Evolutionary conservation across 37 sponge, comb jelly and placozoan genomes (phyloP).

Genomic region (Petrosia ficiformis): DNA sequence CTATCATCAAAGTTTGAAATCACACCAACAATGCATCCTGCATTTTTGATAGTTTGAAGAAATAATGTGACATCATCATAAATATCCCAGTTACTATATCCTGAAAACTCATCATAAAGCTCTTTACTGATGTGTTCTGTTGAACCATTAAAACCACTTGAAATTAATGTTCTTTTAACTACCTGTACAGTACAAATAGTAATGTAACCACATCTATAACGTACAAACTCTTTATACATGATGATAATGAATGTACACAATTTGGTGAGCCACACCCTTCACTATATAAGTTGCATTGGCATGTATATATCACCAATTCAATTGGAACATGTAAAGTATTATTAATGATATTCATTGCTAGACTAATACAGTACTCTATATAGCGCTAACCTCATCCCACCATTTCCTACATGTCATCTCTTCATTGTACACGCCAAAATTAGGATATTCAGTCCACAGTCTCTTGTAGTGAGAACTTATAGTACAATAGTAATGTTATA

Average conservation of each 20-base stretch:
- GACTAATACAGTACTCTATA: too few relatives aligned
- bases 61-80: conserved; percentile 27
- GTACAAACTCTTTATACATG: too few relatives aligned
- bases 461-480: not conserved
- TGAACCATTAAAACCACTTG: not conserved
- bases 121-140: not conserved
- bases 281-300: too few relatives aligned
- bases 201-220: too few relatives aligned
- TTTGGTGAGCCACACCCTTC: too few relatives aligned
- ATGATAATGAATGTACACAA: too few relatives aligned
- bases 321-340: not conserved
- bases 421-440: conserved; percentile 15
- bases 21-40: conserved; percentile 11
- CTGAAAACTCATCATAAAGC: conserved; percentile 25
- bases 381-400: conserved; percentile 22
- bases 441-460: conserved; percentile 2
- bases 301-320: not conserved
- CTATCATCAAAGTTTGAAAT: conserved; percentile 62
- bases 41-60: conserved; percentile 8
- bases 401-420: not conserved
- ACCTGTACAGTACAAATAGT: too few relatives aligned
- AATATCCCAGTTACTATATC: conserved; percentile 19
- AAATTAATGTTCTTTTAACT: not conserved
- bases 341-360: not conserved
- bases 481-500: not conserved